Percentiles rank a stretch among this genome's conserved stretches.
Evolutionary conservation across 2,888 invertebrate species (phyloP).

Genomic region (Dorcus parallelipipedus): DNA sequence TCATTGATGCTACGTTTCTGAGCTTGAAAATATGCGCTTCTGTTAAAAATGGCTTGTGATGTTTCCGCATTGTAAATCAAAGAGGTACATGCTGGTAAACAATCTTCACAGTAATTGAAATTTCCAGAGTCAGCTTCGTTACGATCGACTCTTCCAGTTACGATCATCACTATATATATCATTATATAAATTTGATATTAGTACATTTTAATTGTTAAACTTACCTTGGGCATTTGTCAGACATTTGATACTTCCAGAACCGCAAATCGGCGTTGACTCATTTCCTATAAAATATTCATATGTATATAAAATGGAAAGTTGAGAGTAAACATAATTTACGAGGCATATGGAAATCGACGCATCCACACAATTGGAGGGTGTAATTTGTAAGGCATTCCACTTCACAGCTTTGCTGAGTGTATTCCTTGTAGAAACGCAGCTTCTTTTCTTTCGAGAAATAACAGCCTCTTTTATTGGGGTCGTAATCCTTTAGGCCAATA

Average conservation of each 20-base stretch:
- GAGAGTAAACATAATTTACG: conserved; percentile 5
- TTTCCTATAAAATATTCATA: conserved; percentile 31
- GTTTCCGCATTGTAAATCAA: conserved; percentile 69
- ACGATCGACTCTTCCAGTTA: too few species aligned
- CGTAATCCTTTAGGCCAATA: conserved; percentile 60
- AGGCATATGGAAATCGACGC: conserved; percentile 71
- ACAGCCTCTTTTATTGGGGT: conserved; percentile 64
- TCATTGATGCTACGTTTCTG: too few species aligned
- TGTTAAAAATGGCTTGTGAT: conserved; percentile 55
- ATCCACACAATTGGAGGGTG: conserved; percentile 60
- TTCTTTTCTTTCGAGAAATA: conserved; percentile 65
- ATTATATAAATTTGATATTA: too few species aligned
- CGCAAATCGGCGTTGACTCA: conserved; percentile 50
- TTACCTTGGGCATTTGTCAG: conserved; percentile 56
- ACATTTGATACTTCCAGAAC: conserved; percentile 55
- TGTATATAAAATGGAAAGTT: not conserved
- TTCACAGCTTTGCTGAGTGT: conserved; percentile 72
- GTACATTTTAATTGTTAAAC: conserved; percentile 26
- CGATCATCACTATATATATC: too few species aligned
- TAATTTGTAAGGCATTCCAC: conserved; percentile 70
- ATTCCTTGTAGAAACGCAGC: conserved; percentile 63
- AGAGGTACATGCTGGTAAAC: conserved; percentile 65
- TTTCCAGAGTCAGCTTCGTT: too few species aligned
- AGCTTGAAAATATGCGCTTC: too few species aligned
- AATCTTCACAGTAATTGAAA: conserved; percentile 34